Conservation (phyloP, 30 jellyfish, hydroid and myxozoan species). For the Aurelia sp. region DNA sequence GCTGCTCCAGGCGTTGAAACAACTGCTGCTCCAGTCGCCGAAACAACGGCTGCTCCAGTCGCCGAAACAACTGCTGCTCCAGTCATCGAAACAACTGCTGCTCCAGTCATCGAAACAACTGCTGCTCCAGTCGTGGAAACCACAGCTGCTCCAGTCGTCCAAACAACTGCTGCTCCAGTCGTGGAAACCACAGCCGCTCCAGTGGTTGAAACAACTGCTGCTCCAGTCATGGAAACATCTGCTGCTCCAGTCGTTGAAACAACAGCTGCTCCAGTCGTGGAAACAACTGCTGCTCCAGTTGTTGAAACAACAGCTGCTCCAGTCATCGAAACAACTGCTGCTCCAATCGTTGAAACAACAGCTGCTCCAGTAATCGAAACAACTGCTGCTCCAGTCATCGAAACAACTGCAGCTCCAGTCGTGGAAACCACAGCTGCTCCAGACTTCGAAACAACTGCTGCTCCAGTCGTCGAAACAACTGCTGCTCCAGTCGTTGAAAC, state of each 20-base stretch:
- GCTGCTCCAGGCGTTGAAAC: constrained; percentile 38
- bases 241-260: constrained; percentile 46
- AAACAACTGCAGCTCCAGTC: constrained; percentile 21
- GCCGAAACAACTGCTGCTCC: constrained; percentile 31
- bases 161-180: constrained; percentile 33
- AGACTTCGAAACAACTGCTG: constrained; percentile 9
- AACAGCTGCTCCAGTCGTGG: constrained; percentile 21
- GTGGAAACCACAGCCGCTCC: constrained; percentile 21
- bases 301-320: constrained; percentile 9
- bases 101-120: neutral
- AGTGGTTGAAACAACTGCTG: constrained; percentile 6
- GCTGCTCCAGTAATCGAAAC: constrained; percentile 19
- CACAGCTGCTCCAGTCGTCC: constrained; percentile 9
- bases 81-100: constrained; percentile 22
- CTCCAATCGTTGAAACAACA: constrained; percentile 19
- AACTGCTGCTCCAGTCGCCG: constrained; percentile 30
- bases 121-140: constrained; percentile 9
- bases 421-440: constrained; percentile 31
- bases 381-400: constrained; percentile 3
- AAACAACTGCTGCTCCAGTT: constrained; percentile 35
- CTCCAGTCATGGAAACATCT: constrained; percentile 5
- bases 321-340: neutral
- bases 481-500: constrained; percentile 12
- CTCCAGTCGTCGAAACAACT: neutral
- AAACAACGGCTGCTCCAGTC: constrained; percentile 33